Conservation (phyloP, 2,797 vertebrate genomes). For the Falco biarmicus region DNA sequence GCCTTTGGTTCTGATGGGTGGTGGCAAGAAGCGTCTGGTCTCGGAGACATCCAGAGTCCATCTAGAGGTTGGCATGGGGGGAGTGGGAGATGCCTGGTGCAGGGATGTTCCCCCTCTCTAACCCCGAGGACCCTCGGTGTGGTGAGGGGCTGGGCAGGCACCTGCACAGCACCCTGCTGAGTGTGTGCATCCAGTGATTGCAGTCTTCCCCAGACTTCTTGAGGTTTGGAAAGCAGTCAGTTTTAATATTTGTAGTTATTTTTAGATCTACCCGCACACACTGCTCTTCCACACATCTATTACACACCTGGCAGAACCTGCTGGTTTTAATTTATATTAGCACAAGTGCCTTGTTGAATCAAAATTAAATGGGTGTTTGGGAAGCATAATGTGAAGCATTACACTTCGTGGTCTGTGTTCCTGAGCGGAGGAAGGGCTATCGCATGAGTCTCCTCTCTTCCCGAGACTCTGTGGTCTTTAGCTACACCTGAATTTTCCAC, state of each 20-base stretch:
- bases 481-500: background rate
- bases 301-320: constrained; percentile 29
- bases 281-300: background rate
- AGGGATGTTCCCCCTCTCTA: background rate
- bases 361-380: constrained; percentile 69
- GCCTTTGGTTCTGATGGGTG: background rate
- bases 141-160: background rate
- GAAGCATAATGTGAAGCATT: constrained; percentile 68
- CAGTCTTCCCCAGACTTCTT: background rate
- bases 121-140: no score
- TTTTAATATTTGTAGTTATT: constrained; percentile 10
- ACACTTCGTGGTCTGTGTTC: constrained; percentile 58
- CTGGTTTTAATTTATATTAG: constrained; percentile 73
- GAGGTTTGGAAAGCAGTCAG: background rate
- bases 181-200: background rate
- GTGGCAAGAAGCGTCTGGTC: background rate
- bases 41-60: background rate
- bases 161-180: background rate
- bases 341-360: constrained; percentile 72
- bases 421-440: background rate
- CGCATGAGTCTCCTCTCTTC: background rate
- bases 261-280: background rate
- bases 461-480: background rate
- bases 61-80: background rate
- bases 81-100: background rate